These are phyloP conservation scores for Limenitis camilla DNA, from an alignment of 2,888 invertebrate species.

Conservation along the genomic window DNA sequence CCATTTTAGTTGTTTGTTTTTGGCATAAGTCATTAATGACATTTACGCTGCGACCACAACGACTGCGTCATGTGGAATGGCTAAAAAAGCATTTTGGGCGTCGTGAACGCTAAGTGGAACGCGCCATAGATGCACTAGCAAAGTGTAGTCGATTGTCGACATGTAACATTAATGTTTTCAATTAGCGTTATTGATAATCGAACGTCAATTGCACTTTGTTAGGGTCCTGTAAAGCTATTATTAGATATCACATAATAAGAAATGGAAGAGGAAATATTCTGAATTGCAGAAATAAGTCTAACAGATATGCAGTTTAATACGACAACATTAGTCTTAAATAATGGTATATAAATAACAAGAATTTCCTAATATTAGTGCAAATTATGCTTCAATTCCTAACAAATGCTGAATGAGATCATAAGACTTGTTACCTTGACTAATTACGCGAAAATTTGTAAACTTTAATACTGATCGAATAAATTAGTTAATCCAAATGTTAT, in stretches of 20 bases:
- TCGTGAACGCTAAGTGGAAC: too few species aligned
- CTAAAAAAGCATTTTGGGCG: too few species aligned
- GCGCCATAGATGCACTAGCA: too few species aligned
- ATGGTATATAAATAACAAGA: neutral
- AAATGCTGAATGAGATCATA: constrained; percentile 11
- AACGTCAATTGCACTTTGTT: too few species aligned
- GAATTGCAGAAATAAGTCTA: neutral
- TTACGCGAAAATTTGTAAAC: constrained; percentile 4
- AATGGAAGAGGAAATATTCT: neutral
- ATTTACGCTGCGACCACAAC: too few species aligned
- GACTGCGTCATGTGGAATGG: too few species aligned
- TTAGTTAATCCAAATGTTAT: neutral
- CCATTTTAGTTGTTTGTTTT: too few species aligned
- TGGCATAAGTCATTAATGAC: too few species aligned
- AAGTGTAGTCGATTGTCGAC: too few species aligned
- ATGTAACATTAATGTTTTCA: too few species aligned
- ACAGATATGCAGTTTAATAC: neutral
- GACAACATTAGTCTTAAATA: too few species aligned
- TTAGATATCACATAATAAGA: constrained; percentile 2
- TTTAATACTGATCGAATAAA: constrained; percentile 10
- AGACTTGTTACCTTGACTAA: neutral
- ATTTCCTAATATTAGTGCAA: neutral
- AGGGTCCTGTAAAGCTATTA: constrained; percentile 1
- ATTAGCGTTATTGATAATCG: too few species aligned
- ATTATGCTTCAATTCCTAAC: constrained; percentile 14